A percentile compares a stretch with the other conserved stretches of the same genome.
Evolutionary conservation across 2,888 invertebrate species (phyloP).

Genomic region (Aphidius colemani): DNA sequence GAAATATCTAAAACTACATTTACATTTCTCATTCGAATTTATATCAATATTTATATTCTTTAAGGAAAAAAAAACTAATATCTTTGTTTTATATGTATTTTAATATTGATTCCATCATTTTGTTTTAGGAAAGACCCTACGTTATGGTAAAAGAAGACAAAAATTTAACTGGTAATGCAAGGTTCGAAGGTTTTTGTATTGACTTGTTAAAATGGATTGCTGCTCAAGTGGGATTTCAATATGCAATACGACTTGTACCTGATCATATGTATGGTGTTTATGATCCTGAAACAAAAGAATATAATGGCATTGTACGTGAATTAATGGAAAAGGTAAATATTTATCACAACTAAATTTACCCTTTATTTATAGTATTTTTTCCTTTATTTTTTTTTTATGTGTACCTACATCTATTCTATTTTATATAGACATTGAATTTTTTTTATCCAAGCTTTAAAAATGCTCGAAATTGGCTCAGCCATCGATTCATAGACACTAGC

Average conservation of each 20-base stretch:
- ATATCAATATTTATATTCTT: not conserved
- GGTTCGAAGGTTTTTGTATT: constrained; percentile 91
- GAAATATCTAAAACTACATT: too few relatives aligned
- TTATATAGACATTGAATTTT: constrained; percentile 10
- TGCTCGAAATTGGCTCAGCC: not conserved
- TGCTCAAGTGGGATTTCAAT: constrained; percentile 84
- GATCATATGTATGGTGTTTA: constrained; percentile 89
- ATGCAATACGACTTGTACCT: constrained; percentile 80
- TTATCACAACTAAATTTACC: not conserved
- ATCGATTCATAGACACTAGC: constrained; percentile 37
- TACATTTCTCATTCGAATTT: too few relatives aligned
- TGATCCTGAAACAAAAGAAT: constrained; percentile 83
- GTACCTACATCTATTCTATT: constrained; percentile 11
- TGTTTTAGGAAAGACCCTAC: constrained; percentile 80
- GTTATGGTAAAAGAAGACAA: constrained; percentile 87
- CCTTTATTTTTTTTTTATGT: not conserved
- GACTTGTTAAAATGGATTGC: constrained; percentile 85
- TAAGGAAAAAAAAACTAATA: too few relatives aligned
- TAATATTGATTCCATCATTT: not conserved
- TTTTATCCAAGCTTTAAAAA: constrained; percentile 17
- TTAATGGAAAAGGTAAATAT: constrained; percentile 78
- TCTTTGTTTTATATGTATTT: not conserved
- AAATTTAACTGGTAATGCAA: constrained; percentile 84
- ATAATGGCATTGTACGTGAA: constrained; percentile 89
- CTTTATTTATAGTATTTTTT: not conserved